A percentile compares a stretch with the other conserved stretches of the same genome.
phyloP scores from a whole-genome alignment of 2,888 invertebrate genomes.

The Chloroclysta siterata region DNA sequence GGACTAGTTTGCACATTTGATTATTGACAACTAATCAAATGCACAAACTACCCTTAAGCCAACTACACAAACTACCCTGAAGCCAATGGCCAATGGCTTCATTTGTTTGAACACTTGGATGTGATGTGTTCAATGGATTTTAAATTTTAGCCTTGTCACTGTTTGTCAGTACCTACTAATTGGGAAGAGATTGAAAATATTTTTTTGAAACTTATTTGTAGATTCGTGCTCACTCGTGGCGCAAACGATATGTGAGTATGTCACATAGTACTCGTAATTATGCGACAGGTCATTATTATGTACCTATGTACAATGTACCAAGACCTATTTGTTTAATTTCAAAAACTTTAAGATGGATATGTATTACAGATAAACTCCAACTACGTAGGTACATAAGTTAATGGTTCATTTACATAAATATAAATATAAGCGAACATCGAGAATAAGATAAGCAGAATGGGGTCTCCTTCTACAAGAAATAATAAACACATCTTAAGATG shows the following conservation, averaged over 20 bases:
- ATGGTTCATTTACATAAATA: background rate
- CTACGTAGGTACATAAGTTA: slow-evolving; percentile 1
- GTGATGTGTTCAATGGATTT: no score
- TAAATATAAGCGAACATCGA: background rate
- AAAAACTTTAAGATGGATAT: slow-evolving; percentile 8
- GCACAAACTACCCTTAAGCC: no score
- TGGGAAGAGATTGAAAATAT: no score
- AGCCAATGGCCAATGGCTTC: no score
- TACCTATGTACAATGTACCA: slow-evolving; percentile 3
- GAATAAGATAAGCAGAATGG: background rate
- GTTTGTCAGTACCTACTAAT: no score
- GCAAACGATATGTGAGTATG: background rate
- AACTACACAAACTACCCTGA: no score
- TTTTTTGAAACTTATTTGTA: no score
- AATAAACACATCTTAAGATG: slow-evolving; percentile 78
- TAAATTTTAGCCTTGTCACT: no score
- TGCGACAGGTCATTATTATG: background rate
- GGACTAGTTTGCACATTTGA: no score
- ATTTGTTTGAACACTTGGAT: no score
- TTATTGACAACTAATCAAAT: background rate
- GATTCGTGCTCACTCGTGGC: background rate
- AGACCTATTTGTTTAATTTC: background rate
- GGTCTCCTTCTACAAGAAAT: slow-evolving; percentile 51
- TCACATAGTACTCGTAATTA: background rate
- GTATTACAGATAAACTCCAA: slow-evolving; percentile 3